phyloP scores from a whole-genome alignment of 2,113 vertebrate species.

The Scomber colias region DNA sequence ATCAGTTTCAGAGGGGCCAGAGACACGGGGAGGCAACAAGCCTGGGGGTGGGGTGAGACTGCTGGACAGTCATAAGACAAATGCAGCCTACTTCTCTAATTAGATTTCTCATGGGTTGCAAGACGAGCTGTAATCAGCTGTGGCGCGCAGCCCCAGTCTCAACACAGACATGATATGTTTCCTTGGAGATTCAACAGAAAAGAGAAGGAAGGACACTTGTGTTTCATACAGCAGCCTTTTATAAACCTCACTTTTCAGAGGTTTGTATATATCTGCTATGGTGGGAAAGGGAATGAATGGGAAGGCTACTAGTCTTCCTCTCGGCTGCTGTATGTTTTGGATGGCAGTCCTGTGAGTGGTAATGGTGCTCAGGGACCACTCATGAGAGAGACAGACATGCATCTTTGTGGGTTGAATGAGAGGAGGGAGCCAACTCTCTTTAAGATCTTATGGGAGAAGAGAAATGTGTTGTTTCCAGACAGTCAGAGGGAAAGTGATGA shows the following conservation, averaged over 20 bases:
- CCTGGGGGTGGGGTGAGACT: slow-evolving; percentile 37
- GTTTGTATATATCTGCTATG: slow-evolving; percentile 8
- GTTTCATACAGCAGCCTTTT: slow-evolving; percentile 1
- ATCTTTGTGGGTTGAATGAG: slow-evolving; percentile 77
- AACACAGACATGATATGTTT: slow-evolving; percentile 37
- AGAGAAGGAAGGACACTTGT: slow-evolving; percentile 5
- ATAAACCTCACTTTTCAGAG: background rate
- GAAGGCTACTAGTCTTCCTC: slow-evolving; percentile 47
- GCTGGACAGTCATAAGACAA: slow-evolving; percentile 69
- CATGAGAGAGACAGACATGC: slow-evolving; percentile 66
- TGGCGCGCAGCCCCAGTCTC: slow-evolving; percentile 36
- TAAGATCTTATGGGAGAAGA: slow-evolving; percentile 77
- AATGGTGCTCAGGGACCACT: slow-evolving; percentile 61
- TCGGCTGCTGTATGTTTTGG: slow-evolving; percentile 67
- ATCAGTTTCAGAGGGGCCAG: slow-evolving; percentile 22
- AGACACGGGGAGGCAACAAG: slow-evolving; percentile 17
- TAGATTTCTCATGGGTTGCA: slow-evolving; percentile 69
- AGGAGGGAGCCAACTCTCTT: slow-evolving; percentile 68
- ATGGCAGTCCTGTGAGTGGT: slow-evolving; percentile 61
- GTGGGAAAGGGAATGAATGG: slow-evolving; percentile 40
- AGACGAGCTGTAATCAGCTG: slow-evolving; percentile 66
- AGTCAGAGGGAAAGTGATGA: slow-evolving; percentile 78
- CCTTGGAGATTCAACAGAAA: slow-evolving; percentile 36
- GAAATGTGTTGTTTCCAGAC: slow-evolving; percentile 83
- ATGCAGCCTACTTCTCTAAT: slow-evolving; percentile 62